phyloP scores from a whole-genome alignment of 2,113 vertebrate species.

The Aptenodytes forsteri region DNA sequence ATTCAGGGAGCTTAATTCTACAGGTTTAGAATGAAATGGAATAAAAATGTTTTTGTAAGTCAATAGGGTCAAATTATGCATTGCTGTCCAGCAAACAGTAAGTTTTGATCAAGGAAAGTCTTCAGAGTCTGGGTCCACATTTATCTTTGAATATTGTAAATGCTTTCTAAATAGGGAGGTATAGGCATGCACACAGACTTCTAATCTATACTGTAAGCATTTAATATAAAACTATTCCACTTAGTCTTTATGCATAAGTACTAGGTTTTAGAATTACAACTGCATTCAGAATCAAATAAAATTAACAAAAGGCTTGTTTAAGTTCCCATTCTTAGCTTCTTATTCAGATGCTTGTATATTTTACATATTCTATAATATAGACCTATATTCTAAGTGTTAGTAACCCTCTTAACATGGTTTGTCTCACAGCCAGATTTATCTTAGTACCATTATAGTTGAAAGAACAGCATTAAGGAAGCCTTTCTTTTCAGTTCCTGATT shows the following conservation, averaged over 20 bases:
- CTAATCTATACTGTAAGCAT: neutral
- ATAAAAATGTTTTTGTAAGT: neutral
- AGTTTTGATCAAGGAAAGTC: neutral
- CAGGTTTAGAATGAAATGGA: neutral
- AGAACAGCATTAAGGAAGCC: slow-evolving; percentile 72
- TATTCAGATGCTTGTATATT: slow-evolving; percentile 61
- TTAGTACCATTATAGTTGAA: slow-evolving; percentile 69
- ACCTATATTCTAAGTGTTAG: slow-evolving; percentile 52
- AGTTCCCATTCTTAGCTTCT: slow-evolving; percentile 56
- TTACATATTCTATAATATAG: slow-evolving; percentile 51
- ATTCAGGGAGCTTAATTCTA: neutral
- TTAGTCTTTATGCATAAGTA: slow-evolving; percentile 25
- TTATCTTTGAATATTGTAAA: slow-evolving; percentile 18
- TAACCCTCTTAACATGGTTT: slow-evolving; percentile 53
- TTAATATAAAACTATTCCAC: slow-evolving; percentile 38
- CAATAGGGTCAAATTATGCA: neutral
- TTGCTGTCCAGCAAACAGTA: neutral
- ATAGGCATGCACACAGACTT: neutral
- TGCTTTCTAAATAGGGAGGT: slow-evolving; percentile 29
- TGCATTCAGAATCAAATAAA: slow-evolving; percentile 55
- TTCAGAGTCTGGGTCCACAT: neutral
- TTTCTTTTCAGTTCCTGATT: slow-evolving; percentile 75
- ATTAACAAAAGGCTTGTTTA: slow-evolving; percentile 62
- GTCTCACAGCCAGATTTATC: slow-evolving; percentile 69
- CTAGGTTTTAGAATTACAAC: slow-evolving; percentile 50